phyloP scores from a whole-genome alignment of 2,113 vertebrate species.

The Rhinopomastus cyanomelas region DNA sequence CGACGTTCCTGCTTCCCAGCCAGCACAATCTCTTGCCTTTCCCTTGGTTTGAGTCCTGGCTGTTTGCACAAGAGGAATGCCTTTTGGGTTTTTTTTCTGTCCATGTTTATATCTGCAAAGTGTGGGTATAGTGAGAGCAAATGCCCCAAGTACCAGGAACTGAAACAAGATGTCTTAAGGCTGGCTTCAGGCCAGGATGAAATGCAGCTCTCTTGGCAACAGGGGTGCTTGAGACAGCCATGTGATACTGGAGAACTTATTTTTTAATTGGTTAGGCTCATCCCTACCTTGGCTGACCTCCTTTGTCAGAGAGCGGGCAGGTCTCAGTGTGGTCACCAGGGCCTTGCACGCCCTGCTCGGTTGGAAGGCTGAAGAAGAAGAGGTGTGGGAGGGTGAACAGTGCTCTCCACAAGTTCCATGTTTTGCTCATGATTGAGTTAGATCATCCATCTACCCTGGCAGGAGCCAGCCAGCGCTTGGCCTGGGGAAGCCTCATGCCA shows the following conservation, averaged over 20 bases:
- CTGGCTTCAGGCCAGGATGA: constrained; percentile 57
- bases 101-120: constrained; percentile 34
- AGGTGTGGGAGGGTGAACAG: accelerated
- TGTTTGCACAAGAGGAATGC: constrained; percentile 1
- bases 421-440: accelerated
- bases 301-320: neutral
- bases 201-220: constrained; percentile 63
- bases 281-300: constrained; percentile 15
- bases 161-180: constrained; percentile 47
- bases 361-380: neutral
- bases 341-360: accelerated
- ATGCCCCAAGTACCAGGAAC: constrained; percentile 52
- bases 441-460: accelerated
- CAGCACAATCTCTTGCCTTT: neutral
- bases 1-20: accelerated
- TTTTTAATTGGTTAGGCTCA: neutral
- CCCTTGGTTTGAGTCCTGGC: neutral
- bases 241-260: constrained; percentile 49
- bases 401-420: accelerated
- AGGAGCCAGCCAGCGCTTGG: accelerated
- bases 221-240: constrained; percentile 50
- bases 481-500: accelerated
- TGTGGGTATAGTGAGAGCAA: constrained; percentile 33
- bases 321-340: accelerated
- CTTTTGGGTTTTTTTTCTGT: neutral